phyloP scores from a whole-genome alignment of 2,797 vertebrate genomes.

The Staurois parvus region DNA sequence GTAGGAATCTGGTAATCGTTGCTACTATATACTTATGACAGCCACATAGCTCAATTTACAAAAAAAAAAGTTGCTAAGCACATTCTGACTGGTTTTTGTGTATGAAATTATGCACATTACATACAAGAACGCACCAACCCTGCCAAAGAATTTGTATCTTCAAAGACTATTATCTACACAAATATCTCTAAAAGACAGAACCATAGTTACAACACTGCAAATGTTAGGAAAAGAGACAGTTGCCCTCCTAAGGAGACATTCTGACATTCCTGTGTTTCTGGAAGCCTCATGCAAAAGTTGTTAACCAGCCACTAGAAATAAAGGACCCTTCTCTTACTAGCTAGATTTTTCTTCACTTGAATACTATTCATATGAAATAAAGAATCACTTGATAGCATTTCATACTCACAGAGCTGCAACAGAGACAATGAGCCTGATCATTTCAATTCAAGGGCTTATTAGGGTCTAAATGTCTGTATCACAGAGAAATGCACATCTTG shows the following conservation, averaged over 20 bases:
- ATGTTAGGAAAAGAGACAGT: neutral
- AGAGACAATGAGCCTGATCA: constrained; percentile 37
- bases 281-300: constrained; percentile 8
- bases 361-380: constrained; percentile 27
- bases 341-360: constrained; percentile 20
- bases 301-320: constrained; percentile 28
- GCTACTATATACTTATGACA: too few relatives aligned
- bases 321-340: constrained; percentile 2
- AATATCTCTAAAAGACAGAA: neutral
- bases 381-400: constrained; percentile 37
- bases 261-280: neutral
- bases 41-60: too few relatives aligned
- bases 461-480: neutral
- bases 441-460: constrained; percentile 42
- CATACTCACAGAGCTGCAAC: constrained; percentile 4
- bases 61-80: too few relatives aligned
- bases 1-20: too few relatives aligned
- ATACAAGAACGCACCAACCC: neutral
- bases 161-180: neutral
- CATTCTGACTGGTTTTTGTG: neutral
- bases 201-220: neutral
- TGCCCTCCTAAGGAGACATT: neutral
- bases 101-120: neutral
- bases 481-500: constrained; percentile 5
- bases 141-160: neutral